phyloP scores from a whole-genome alignment of 1,140 invertebrate species.

The Chironomus striatipennis region DNA sequence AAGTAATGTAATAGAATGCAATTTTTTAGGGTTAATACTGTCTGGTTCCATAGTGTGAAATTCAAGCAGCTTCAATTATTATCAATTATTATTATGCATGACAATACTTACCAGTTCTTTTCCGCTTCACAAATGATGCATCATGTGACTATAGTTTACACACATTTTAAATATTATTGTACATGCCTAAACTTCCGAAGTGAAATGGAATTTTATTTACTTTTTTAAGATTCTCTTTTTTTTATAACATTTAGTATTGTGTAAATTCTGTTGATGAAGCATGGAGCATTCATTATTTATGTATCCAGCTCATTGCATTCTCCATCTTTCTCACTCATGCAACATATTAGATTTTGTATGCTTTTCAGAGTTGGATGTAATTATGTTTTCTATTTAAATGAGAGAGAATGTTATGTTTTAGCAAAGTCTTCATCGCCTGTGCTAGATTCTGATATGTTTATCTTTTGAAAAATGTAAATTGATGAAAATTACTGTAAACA shows the following conservation, averaged over 20 bases:
- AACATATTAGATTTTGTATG: neutral
- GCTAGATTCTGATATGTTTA: too few relatives aligned
- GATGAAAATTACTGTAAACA: too few relatives aligned
- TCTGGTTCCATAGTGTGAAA: neutral
- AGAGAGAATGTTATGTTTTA: too few relatives aligned
- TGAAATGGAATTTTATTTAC: constrained; percentile 11
- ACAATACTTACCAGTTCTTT: neutral
- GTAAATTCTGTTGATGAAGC: constrained; percentile 12
- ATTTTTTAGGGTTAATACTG: neutral
- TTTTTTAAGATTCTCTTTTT: neutral
- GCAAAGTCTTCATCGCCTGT: too few relatives aligned
- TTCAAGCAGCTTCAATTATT: constrained; percentile 7
- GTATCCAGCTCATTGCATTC: too few relatives aligned
- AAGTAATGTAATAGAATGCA: neutral
- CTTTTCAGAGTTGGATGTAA: too few relatives aligned
- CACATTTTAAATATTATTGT: neutral
- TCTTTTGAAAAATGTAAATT: too few relatives aligned
- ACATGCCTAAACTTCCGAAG: neutral
- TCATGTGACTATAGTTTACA: neutral
- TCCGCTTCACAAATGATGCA: constrained; percentile 3
- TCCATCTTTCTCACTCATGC: too few relatives aligned
- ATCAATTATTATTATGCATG: neutral
- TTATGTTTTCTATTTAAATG: too few relatives aligned
- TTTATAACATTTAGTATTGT: neutral
- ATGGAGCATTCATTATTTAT: neutral